Base-by-base conservation (phyloP, 2,797 vertebrate species). In the Hapalemur alaotrensis region DNA sequence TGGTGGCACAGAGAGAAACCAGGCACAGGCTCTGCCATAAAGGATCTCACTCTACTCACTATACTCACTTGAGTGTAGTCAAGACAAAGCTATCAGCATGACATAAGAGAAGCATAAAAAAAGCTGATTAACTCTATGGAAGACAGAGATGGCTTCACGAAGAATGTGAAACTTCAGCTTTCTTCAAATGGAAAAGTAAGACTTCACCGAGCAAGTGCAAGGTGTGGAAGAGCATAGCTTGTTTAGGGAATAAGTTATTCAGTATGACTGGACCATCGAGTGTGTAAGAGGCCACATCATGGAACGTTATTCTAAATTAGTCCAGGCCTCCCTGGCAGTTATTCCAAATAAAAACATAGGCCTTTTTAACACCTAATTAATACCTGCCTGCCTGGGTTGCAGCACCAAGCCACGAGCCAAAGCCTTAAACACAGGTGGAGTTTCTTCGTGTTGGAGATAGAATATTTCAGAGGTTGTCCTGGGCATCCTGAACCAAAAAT, bases 131-230 rank as follows among this genome's bases (percentile, higher is more conserved):
- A 57, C 86, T 86, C 35, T 65, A 3, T 20, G 10, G 52, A 82
- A 7, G 43, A 52, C 80, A 67, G 57, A 50, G 28, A 67, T 32
- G 4, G 28, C 32, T 86, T 82, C 38, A 70, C 4, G 23, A 15
- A 76, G 23, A 70, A 86, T 50, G 46, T 70, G 28, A 93, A 41
- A 22, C 70, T 78, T 87, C 14, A 5, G 13, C 85, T 76, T 80
- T 67, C 32, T 63, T 63, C 25, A 65, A 13, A 41, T 83, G 2
- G 61, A 70, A 81, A 87, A 88, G 4, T 41, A 67, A 15, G 13
- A 43, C 76, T 91, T 83, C 52, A 32, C 6, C n/a, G 14, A 73
- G 57, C 10, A 63, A 46, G 38, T 30, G 30, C 30, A 43, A 30
- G 18, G 2, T 70, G 28, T 70, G 30, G 20, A 70, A 4, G 20